Base-by-base conservation (phyloP, 1,140 invertebrate species). In the Zaprionus lachaisei region DNA sequence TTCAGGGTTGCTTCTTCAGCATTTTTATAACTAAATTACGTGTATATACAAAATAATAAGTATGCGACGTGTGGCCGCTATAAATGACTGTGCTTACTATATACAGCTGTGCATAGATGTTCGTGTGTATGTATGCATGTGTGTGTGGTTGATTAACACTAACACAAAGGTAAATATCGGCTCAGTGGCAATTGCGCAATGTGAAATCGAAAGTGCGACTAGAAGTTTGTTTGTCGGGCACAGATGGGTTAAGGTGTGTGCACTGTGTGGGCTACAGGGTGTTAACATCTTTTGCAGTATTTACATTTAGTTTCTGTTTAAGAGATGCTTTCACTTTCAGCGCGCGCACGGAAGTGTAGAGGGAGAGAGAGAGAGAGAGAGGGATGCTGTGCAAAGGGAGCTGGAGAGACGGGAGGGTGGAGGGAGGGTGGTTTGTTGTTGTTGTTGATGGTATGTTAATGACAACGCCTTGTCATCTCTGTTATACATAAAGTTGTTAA, bases 311-410 rank as follows among this genome's bases (percentile, higher is more conserved):
- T 37, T 22, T 17, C 79, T 57, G 49, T 37, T 58, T n/a, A n/a
- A 15, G 5, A 15, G 72, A 86, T 80, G 83, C 85, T 90, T 90
- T 90, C 85, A 90, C 85, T 90, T 90, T 90, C 64, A 44, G 60
- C 67, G 72, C 31, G 44, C 55, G 78, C 55, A 28, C 41, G 54
- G 69, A 60, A 41, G 67, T 28, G 24, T 41, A 28, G 54, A 6
- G 0, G 5, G 1, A 5, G 5, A 15, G 44, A n/a, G 26, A 4
- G 4, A 12, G 12, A 12, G 12, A 24, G 7, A 22, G 41, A 17
- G 54, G 20, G 47, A 51, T 14, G 24, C 37, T 47, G 31, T 5
- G 37, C 37, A 22, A 6, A 67, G 64, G 58, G 66, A 47, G 41
- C n/a, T 38, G 22, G 15, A 17, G 37, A 22, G n/a, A n/a, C n/a